These are phyloP conservation scores for Myodes glareolus DNA, from an alignment of 2,113 vertebrate genomes.

Conservation along the genomic window DNA sequence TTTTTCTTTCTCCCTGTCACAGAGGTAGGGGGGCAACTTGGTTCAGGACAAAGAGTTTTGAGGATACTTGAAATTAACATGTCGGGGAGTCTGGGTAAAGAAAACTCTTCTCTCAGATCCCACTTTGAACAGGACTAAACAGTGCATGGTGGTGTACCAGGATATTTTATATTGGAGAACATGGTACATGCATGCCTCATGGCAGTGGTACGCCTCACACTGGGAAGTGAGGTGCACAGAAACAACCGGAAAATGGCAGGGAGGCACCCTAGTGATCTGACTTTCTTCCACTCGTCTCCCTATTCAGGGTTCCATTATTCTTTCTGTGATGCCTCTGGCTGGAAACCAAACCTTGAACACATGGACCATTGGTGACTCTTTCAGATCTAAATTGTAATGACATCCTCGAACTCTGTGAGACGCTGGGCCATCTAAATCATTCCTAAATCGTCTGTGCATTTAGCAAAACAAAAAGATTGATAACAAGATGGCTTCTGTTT, in stretches of 20 bases:
- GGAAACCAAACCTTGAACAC: background rate
- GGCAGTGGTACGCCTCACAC: too few species aligned
- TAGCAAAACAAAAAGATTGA: background rate
- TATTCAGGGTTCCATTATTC: too few species aligned
- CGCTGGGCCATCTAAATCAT: background rate
- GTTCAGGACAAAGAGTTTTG: background rate
- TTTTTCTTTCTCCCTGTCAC: background rate
- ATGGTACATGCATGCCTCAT: background rate
- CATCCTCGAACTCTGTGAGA: background rate
- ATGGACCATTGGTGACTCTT: background rate
- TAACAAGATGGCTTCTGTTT: conserved; percentile 30
- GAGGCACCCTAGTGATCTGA: background rate
- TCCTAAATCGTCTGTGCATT: background rate
- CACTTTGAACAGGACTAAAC: background rate
- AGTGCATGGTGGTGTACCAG: too few species aligned
- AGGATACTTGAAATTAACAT: background rate
- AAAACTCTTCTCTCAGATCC: background rate
- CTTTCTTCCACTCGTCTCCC: background rate
- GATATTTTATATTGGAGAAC: background rate
- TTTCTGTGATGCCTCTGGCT: too few species aligned
- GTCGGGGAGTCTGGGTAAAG: background rate
- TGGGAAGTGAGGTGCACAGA: background rate
- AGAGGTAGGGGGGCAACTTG: background rate
- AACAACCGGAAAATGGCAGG: background rate
- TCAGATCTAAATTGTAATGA: background rate